phyloP scores from a whole-genome alignment of 2,888 invertebrate genomes.

The Eretmocerus hayati region DNA sequence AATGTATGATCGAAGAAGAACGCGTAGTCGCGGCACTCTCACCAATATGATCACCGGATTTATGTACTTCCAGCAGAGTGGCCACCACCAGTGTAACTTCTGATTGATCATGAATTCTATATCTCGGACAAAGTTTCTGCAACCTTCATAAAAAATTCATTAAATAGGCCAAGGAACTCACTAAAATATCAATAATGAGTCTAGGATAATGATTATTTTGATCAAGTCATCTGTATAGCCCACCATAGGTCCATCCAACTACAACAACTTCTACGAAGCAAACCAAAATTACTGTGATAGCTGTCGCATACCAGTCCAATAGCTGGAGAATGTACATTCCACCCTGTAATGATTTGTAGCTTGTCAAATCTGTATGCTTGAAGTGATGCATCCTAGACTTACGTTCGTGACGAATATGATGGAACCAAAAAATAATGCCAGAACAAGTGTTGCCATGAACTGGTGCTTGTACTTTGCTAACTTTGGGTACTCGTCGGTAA shows the following conservation, averaged over 20 bases:
- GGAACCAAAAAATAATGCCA: conserved; percentile 60
- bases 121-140: conserved; percentile 56
- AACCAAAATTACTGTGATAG: conserved; percentile 69
- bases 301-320: conserved; percentile 80
- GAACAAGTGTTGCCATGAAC: conserved; percentile 53
- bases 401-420: conserved; percentile 70
- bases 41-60: conserved; percentile 64
- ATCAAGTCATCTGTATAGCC: conserved; percentile 18
- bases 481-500: neutral
- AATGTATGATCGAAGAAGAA: neutral
- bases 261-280: conserved; percentile 74
- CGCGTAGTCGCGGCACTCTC: conserved; percentile 29
- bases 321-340: conserved; percentile 81
- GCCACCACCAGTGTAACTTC: conserved; percentile 59
- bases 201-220: neutral
- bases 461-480: neutral
- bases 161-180: neutral
- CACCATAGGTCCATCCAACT: conserved; percentile 77
- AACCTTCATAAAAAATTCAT: conserved; percentile 29
- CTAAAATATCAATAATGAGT: neutral
- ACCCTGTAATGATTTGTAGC: conserved; percentile 56
- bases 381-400: conserved; percentile 29
- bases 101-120: conserved; percentile 65
- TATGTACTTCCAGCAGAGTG: conserved; percentile 64
- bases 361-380: no score